Base-by-base conservation (phyloP, 2,797 vertebrate species). In the Micropoecilia bifurca region DNA sequence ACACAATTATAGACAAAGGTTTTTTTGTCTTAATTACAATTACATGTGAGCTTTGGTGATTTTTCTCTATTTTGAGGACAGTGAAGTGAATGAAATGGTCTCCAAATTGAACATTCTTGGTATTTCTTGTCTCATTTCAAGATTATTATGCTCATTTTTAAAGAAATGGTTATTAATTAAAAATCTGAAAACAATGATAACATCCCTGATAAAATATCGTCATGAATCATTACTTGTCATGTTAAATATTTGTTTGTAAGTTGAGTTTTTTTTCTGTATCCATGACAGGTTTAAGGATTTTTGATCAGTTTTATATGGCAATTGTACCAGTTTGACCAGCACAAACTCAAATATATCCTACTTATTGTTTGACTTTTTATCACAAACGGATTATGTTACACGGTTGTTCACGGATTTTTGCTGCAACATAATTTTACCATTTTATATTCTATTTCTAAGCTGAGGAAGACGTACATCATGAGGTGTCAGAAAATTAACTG, bases 251-350 rank as follows among this genome's bases (percentile, higher is more conserved):
- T 50, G 48, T 20, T 7, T 48, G 18, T 48, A 48, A 20, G 18
- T 59, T 25, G 3, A 2, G 43, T 41, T 25, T 71, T 28, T 13
- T 71, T 53, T 80, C 53, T 80, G 3, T 53, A 1, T 79, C 57
- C 10, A 5, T 77, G 14, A 63, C 90, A 95, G 95, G 90, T 88
- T 90, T 87, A 84, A 91, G 75, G 85, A 89, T 68, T 91, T 91
- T 83, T 95, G 91, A 96, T 92, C 81, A 50, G 39, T n/a, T 72
- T 50, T 73, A 30, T 33, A 48, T 12, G 8, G 46, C 46, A 12
- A 8, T 73, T 73, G 28, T 6, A 20, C 13, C 30, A 50, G 33
- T 73, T 33, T 14, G 18, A 73, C 30, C 47, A 20, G 43, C 33
- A 71, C 43, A 71, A 28, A 71, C 59, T 69, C 41, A 2, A 14